These are phyloP conservation scores for Odobenus rosmarus DNA, from an alignment of 2,113 vertebrate genomes.

Conservation along the genomic window DNA sequence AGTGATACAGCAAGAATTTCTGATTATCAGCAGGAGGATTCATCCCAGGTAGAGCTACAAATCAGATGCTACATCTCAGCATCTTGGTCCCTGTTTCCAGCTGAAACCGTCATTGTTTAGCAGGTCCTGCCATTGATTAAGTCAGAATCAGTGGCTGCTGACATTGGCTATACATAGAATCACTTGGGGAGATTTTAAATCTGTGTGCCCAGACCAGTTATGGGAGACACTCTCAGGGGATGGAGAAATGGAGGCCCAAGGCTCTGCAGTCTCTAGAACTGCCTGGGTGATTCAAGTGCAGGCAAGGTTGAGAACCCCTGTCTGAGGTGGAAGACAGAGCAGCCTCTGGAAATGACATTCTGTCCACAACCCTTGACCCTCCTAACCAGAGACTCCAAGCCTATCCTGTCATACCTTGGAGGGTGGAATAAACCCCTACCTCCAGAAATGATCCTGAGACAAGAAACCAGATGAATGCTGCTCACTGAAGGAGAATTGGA, in stretches of 20 bases:
- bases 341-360: neutral
- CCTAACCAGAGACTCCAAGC: neutral
- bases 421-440: neutral
- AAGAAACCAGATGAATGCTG: neutral
- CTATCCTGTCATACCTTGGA: neutral
- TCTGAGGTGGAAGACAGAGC: neutral
- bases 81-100: neutral
- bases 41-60: neutral
- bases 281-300: neutral
- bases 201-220: neutral
- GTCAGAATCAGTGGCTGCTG: neutral
- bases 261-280: neutral
- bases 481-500: neutral
- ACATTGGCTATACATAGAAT: neutral
- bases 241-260: neutral
- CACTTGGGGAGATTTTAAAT: neutral
- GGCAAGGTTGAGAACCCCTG: neutral
- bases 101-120: neutral
- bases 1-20: neutral
- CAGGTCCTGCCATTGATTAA: neutral
- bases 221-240: neutral
- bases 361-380: neutral
- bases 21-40: neutral
- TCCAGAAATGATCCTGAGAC: neutral
- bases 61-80: neutral